phyloP scores from a whole-genome alignment of 2,797 vertebrate species.

The Sebastolobus alascanus region DNA sequence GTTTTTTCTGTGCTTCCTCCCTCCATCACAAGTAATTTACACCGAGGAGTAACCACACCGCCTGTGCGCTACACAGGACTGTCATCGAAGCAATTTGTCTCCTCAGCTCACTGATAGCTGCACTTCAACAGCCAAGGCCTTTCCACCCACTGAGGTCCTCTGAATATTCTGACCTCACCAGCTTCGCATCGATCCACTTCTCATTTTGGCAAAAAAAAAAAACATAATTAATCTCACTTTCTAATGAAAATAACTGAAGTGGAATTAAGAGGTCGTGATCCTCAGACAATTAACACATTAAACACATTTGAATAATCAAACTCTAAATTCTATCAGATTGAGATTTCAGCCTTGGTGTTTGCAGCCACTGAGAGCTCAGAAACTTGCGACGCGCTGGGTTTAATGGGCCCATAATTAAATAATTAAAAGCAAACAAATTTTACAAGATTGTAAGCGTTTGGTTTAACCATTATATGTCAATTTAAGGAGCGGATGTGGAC shows the following conservation, averaged over 20 bases:
- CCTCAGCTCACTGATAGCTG: constrained; percentile 40
- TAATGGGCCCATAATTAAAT: constrained; percentile 34
- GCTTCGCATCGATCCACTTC: not conserved
- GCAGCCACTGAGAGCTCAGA: not conserved
- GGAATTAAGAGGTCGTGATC: not conserved
- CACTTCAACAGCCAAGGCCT: constrained; percentile 47
- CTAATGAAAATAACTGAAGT: not conserved
- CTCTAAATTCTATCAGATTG: not conserved
- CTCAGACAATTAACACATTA: not conserved
- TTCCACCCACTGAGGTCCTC: not conserved
- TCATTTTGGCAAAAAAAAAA: not conserved
- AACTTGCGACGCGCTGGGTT: not conserved
- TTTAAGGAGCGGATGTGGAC: not conserved
- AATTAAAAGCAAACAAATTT: constrained; percentile 29
- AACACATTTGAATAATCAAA: not conserved
- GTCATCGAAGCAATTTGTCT: constrained; percentile 70
- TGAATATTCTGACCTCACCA: not conserved
- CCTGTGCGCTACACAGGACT: constrained; percentile 47
- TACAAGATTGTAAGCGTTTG: not conserved
- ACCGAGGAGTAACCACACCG: constrained; percentile 52
- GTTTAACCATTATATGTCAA: not conserved
- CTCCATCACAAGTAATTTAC: constrained; percentile 60
- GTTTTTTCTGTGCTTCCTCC: constrained; percentile 8
- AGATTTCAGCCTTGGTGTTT: not conserved
- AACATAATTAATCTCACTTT: not conserved